phyloP scores from a whole-genome alignment of 2,113 vertebrate genomes.

The Sclerurus mexicanus region DNA sequence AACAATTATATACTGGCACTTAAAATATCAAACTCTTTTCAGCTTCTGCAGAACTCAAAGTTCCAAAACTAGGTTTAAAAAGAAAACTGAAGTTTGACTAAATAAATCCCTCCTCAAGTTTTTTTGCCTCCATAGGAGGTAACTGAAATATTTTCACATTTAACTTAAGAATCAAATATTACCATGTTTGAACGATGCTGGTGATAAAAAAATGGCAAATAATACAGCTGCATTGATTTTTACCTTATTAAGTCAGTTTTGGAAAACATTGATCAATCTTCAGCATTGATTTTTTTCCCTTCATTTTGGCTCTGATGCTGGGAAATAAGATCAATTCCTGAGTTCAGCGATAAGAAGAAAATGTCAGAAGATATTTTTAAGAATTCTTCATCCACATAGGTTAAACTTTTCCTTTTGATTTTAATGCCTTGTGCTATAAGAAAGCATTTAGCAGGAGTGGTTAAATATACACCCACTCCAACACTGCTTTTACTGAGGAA shows the following conservation, averaged over 20 bases:
- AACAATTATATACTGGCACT: not conserved
- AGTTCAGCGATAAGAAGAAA: constrained; percentile 49
- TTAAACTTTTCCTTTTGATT: not conserved
- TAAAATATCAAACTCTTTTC: not conserved
- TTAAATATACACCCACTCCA: not conserved
- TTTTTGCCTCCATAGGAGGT: not conserved
- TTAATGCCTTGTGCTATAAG: not conserved
- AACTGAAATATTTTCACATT: constrained; percentile 24
- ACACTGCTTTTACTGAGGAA: not conserved
- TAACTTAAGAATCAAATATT: constrained; percentile 27
- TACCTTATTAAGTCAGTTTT: constrained; percentile 58
- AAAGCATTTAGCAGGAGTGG: not conserved
- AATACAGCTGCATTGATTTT: constrained; percentile 50
- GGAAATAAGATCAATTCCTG: constrained; percentile 57
- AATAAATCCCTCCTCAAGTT: not conserved
- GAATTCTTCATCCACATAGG: not conserved
- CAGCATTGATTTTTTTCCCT: constrained; percentile 35
- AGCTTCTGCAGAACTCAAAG: not conserved
- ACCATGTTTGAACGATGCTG: constrained; percentile 14
- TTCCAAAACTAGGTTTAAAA: constrained; percentile 25
- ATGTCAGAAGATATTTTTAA: constrained; percentile 47
- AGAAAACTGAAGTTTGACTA: not conserved
- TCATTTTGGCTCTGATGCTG: constrained; percentile 46
- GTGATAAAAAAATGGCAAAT: constrained; percentile 27
- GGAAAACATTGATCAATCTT: constrained; percentile 53